Conservation (phyloP, 2,113 vertebrate species). For the Rutilus rutilus region DNA sequence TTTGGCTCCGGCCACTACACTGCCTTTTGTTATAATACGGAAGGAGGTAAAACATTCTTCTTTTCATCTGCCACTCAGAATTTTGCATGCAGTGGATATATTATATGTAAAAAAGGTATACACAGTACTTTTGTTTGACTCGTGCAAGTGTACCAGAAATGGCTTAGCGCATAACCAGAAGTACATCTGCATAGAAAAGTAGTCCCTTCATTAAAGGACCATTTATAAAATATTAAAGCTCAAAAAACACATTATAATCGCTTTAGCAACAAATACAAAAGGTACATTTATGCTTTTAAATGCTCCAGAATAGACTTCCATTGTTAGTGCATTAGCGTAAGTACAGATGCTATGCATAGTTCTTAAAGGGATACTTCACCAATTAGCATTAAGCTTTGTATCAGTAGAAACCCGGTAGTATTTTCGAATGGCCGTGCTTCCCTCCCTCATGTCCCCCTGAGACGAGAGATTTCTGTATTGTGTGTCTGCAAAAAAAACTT, state of each 20-base stretch:
- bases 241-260: neutral
- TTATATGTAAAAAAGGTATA: neutral
- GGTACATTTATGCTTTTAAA: neutral
- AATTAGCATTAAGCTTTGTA: no score
- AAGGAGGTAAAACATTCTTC: slow-evolving; percentile 87
- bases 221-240: neutral
- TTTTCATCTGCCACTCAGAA: neutral
- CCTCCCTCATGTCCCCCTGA: no score
- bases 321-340: no score
- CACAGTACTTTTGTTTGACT: neutral
- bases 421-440: no score
- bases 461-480: no score
- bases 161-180: neutral
- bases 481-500: no score
- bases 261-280: neutral
- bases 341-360: no score
- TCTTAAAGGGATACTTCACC: no score
- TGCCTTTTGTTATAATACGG: slow-evolving; percentile 98
- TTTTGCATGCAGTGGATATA: neutral
- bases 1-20: slow-evolving; percentile 99
- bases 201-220: neutral
- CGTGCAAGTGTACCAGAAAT: neutral
- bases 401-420: no score
- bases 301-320: neutral
- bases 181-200: neutral